Evolutionary conservation across 2,888 invertebrate genomes (phyloP).

Genomic region (Cephus nigrinus): DNA sequence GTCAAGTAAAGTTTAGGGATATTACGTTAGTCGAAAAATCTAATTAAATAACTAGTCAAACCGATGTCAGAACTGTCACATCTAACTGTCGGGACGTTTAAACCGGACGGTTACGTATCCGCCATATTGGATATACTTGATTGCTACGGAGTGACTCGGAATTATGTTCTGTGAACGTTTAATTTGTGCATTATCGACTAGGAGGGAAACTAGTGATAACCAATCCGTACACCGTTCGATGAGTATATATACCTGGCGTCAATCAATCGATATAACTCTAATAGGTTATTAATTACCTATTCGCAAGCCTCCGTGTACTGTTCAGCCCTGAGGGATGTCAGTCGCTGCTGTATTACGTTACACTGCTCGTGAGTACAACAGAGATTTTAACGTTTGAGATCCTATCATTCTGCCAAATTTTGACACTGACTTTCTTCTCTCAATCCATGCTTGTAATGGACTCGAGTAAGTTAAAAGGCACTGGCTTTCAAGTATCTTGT

Average conservation of each 20-base stretch:
- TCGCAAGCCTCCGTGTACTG: background rate
- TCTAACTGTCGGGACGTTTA: background rate
- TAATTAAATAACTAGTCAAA: background rate
- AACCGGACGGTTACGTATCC: background rate
- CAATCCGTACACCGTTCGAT: background rate
- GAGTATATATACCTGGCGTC: conserved; percentile 8
- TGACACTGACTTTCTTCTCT: background rate
- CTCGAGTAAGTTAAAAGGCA: background rate
- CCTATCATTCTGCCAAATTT: background rate
- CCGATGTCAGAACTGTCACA: background rate
- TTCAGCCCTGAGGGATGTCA: conserved; percentile 4
- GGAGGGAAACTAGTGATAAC: background rate
- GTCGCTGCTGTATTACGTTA: conserved; percentile 3
- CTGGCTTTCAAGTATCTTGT: background rate
- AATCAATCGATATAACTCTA: conserved; percentile 16
- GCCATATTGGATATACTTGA: background rate
- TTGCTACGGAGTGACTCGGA: too few species aligned
- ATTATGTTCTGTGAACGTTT: background rate
- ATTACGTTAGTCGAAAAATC: background rate
- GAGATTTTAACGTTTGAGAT: background rate
- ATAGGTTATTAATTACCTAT: conserved; percentile 16
- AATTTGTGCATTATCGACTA: background rate
- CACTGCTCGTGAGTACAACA: background rate
- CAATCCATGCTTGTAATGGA: background rate
- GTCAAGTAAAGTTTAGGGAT: background rate